Evolutionary conservation across 2,113 vertebrate genomes (phyloP), one percentile per base, ranked within the genome.

Genomic region (Phoenicopterus ruber): DNA sequence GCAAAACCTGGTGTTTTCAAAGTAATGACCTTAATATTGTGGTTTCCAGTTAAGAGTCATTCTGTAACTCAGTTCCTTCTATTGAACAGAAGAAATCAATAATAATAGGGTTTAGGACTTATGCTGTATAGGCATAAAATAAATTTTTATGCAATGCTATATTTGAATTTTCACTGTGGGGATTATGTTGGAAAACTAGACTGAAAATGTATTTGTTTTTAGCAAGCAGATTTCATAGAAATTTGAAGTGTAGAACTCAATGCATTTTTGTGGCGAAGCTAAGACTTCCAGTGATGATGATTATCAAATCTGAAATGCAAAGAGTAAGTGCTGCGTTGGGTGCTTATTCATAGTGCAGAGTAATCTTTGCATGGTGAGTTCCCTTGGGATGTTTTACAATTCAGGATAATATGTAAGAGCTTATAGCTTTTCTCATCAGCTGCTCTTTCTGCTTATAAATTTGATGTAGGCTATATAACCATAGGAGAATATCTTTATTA

Each of bases 391-490:
- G 46, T 91, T 95, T 96, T 96, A 93, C 24, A 55, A 81, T 93
- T 96, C 82, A 96, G 88, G 88, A 81, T 88, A 96, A 22, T 79
- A 46, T 82, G 67, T 67, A 72, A 86, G 93, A 91, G 31, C 78
- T 97, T 94, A 86, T 32, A 96, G 42, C 67, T 97, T 97, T 97
- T 96, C 77, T 96, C 79, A 94, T 96, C 91, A 96, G 79, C 62
- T 82, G n/a, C 62, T 96, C 54, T 81, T 82, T 17, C 85, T 97
- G 76, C 74, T 97, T 94, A 88, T 86, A 71, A 86, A 97, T 96
- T 97, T 94, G 14, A 2, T 31, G 49, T 32, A 34, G 46, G 47
- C 19, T 95, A 19, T 70, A 81, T 88, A 88, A 86, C 89, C 65
- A 66, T 29, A 77, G 71, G 66, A 94, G 19, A 82, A 42, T 15